Base-by-base conservation (phyloP, 1,140 invertebrate genomes). In the Cydia fagiglandana region DNA sequence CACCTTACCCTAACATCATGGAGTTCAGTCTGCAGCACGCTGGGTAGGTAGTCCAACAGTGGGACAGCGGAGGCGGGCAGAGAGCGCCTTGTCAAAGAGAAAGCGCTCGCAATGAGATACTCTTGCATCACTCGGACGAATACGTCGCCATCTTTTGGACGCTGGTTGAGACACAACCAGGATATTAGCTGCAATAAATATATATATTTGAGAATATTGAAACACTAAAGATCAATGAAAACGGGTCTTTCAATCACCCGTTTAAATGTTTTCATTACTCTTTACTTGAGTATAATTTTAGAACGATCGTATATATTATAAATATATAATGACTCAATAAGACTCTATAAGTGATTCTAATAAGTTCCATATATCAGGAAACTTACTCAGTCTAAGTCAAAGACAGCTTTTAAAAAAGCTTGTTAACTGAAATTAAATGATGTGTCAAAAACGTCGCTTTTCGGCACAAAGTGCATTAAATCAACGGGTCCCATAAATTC, bases 21-120 rank as follows among this genome's bases (percentile, higher is more conserved):
- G 64, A 91, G 86, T 74, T 87, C 87, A 13, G 92, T 77, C 17
- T 94, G 93, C 12, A 95, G 95, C 0, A 96, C 97, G 30, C 96
- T 93, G 0, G 97, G 96, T 76, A 97, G 85, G 24, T 97, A 92
- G 38, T 94, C 94, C 30, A 96, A 86, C 4, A 97, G 88, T 2
- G 94, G 91, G 17, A 94, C 79, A 2, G 96, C 95, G 80, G 97
- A 96, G 28, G 94, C 92, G 17, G 96, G 94, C 50, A 97, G 86
- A 84, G 96, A 95, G 73, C 95, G 95, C 74, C 95, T 94, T 0
- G 96, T 95, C n/a, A 95, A 91, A 5, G 95, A 93, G 88, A 95
- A 96, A 5, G 96, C 95, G 70, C 95, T 94, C 2, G 95, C 95
- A 61, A 97, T 94, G 1, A 98, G 89, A 83, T 96, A 96, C 91